Evolutionary conservation across 2,113 vertebrate species (phyloP).

Genomic region (Panthera tigris): DNA sequence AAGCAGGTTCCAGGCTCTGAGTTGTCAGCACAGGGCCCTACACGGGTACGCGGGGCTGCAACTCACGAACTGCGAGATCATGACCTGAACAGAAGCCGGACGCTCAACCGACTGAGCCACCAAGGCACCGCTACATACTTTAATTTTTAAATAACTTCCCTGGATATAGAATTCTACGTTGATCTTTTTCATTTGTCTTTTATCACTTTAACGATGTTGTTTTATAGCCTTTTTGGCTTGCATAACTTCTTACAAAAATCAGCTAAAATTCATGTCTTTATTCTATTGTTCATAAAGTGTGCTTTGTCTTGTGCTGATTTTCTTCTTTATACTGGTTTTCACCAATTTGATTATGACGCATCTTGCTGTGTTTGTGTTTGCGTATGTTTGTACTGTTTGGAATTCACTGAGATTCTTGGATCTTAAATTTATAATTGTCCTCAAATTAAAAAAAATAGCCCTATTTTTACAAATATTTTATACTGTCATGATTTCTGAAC

Average conservation of each 20-base stretch:
- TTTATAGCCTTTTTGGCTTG: background rate
- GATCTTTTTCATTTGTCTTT: background rate
- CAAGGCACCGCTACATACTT: background rate
- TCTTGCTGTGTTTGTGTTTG: background rate
- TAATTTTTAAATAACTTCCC: background rate
- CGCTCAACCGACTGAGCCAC: too few relatives aligned
- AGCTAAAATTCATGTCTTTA: background rate
- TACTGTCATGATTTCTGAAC: background rate
- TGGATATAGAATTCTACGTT: background rate
- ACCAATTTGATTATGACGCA: background rate
- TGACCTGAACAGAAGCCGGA: too few relatives aligned
- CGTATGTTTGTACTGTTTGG: background rate
- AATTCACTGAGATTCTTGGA: background rate
- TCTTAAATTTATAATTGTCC: background rate
- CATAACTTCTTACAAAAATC: background rate
- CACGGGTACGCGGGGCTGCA: fast-evolving
- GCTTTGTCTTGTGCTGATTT: background rate
- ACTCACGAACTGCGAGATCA: too few relatives aligned
- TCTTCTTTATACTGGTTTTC: background rate
- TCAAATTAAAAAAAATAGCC: background rate
- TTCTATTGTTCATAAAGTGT: background rate
- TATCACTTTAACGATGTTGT: background rate
- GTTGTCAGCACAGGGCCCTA: too few relatives aligned
- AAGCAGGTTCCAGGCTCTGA: too few relatives aligned
- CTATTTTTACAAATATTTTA: background rate